Evolutionary conservation across 2,888 invertebrate genomes (phyloP), one percentile per base, ranked within the genome.

Genomic region (Antitype chi): DNA sequence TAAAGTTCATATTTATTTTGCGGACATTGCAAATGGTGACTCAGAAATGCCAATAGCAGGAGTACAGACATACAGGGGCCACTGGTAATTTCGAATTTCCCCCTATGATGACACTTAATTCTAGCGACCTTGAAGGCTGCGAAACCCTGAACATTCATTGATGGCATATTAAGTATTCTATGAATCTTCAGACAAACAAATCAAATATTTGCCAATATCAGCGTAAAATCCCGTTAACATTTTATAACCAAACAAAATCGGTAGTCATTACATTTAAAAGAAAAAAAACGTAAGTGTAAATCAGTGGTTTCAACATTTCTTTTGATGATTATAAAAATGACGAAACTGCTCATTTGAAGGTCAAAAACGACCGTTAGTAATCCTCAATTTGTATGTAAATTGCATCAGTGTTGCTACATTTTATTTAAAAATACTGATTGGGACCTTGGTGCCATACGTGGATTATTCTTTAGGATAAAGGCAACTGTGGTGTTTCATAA

Each of bases 401-500:
- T 86, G 84, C 83, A 60, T 80, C 73, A 79, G 59, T 73, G 73
- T 71, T 75, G 82, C 85, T 63, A 78, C 64, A 71, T 71, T 57
- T 74, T 59, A 43, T 64, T 63, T 59, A 57, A 64, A 55, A n/a
- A 55, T 63, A 67, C 59, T 62, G 28, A 75, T 70, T 57, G 49
- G 4, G 20, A 67, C 86, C 86, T 84, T 88, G 88, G 43, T 82
- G 81, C 73, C 28, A 60, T 53, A 70, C 64, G 47, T 69, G 57
- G 25, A 74, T 53, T 23, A 38, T 49, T 66, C 17, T 53, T 7
- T 7, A 32, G 6, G n/a, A n/a, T n/a, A n/a, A 20, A 23, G 17
- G 7, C 49, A 2, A 52, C 23, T 52, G 17, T 32, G 52, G 28
- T 17, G 32, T 28, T 23, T 49, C 23, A 15, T 17, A n/a, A n/a